These are phyloP conservation scores for Balanococcus diminutus DNA, from an alignment of 2,888 invertebrate genomes.

Conservation along the genomic window DNA sequence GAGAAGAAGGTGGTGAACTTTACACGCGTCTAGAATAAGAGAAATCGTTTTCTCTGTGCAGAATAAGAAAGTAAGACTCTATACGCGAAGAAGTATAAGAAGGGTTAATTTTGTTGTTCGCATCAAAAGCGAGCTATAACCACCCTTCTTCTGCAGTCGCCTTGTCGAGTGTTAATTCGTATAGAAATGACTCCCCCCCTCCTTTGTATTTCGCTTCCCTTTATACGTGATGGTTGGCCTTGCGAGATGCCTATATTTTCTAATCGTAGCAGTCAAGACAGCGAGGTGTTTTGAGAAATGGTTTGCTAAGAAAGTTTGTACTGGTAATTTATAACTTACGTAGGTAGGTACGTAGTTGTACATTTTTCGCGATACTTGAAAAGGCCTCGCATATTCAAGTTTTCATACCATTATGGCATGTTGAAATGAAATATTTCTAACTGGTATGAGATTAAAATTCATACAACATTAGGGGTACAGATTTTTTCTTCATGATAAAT, in stretches of 20 bases:
- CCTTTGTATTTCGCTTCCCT: background rate
- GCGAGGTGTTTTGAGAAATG: slow-evolving; percentile 45
- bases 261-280: background rate
- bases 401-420: no score
- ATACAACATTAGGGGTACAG: no score
- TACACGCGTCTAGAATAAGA: background rate
- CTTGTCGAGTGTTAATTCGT: slow-evolving; percentile 19
- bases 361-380: no score
- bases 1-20: slow-evolving; percentile 16
- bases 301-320: slow-evolving; percentile 42
- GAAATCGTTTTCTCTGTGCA: background rate
- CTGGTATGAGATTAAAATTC: no score
- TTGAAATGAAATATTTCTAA: no score
- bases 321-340: slow-evolving; percentile 40
- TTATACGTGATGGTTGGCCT: background rate
- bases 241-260: background rate
- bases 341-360: no score
- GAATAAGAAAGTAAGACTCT: background rate
- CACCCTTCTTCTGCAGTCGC: background rate
- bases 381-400: no score
- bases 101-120: slow-evolving; percentile 45
- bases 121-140: background rate
- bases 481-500: no score
- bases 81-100: background rate
- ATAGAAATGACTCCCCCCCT: background rate